These are phyloP conservation scores for Phodopus roborovskii DNA, from an alignment of 2,113 vertebrate genomes.

Conservation along the genomic window DNA sequence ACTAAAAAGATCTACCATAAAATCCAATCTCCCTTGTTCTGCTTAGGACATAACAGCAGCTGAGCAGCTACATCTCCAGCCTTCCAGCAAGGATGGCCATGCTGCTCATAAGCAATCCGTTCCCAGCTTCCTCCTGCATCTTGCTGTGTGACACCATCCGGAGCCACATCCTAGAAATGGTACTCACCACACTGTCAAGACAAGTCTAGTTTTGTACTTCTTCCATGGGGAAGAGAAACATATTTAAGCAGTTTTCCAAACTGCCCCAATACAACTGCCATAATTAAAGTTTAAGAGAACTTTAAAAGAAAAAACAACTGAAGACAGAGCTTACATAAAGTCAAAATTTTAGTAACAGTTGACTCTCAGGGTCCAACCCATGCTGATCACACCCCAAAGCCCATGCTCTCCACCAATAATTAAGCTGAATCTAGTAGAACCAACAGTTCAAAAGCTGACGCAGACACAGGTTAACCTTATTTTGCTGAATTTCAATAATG, in stretches of 20 bases:
- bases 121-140: background rate
- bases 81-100: background rate
- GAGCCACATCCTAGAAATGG: background rate
- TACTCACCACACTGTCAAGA: background rate
- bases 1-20: background rate
- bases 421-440: background rate
- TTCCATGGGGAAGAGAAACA: background rate
- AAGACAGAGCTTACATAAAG: background rate
- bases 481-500: background rate
- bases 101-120: background rate
- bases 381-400: background rate
- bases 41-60: background rate
- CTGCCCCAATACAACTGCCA: background rate
- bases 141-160: background rate
- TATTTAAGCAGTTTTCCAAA: background rate
- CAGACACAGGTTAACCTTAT: background rate
- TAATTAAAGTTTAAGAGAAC: background rate
- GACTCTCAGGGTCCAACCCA: background rate
- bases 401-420: background rate
- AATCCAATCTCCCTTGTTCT: background rate
- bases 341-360: slow-evolving; percentile 2
- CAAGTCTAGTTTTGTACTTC: background rate
- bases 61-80: background rate
- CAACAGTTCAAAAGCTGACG: slow-evolving; percentile 3
- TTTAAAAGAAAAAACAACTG: background rate